Evolutionary conservation across 2,888 invertebrate species (phyloP), one percentile per base, ranked within the genome.

Genomic region (Sclerodermus sp.): DNA sequence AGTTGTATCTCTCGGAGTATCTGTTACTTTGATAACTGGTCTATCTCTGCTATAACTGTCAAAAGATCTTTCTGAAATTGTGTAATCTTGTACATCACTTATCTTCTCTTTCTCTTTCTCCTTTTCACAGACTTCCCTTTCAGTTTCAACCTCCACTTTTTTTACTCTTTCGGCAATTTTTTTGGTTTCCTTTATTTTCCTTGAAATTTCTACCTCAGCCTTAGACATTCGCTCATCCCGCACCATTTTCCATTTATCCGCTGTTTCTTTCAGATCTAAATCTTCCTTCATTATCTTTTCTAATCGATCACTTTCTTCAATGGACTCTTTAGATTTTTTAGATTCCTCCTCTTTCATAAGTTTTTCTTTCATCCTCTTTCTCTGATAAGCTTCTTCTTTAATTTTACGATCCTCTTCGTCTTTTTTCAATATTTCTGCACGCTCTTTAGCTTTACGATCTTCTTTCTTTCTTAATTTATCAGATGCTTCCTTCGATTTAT

Each of bases 341-440:
- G 12, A 13, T 71, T 66, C 74, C 74, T 47, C 71, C 69, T 2
- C 77, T 74, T 4, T 41, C 76, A 70, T 77, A 73, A 1, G 76
- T 77, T 38, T 76, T 70, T 49, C 18, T 73, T 78, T n/a, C n/a
- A n/a, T n/a, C n/a, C n/a, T n/a, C n/a, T n/a, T n/a, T n/a, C n/a
- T n/a, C n/a, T n/a, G n/a, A n/a, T n/a, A n/a, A 23, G 23, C 65
- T 74, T 77, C 53, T 55, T 68, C 44, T 59, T 57, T 64, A 57
- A 62, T 57, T 45, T 55, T 60, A 32, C 59, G 42, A 51, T 66
- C 58, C 39, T 52, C 46, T 51, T 66, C 57, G 53, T 60, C 54
- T 43, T 62, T 45, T 48, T 61, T 63, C 2, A 60, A 61, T 14
- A 58, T 54, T 14, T 44, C 51, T 18, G 53, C 49, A 57, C 61